Conservation (phyloP, 2,113 vertebrate genomes). For the Pontoporia blainvillei region DNA sequence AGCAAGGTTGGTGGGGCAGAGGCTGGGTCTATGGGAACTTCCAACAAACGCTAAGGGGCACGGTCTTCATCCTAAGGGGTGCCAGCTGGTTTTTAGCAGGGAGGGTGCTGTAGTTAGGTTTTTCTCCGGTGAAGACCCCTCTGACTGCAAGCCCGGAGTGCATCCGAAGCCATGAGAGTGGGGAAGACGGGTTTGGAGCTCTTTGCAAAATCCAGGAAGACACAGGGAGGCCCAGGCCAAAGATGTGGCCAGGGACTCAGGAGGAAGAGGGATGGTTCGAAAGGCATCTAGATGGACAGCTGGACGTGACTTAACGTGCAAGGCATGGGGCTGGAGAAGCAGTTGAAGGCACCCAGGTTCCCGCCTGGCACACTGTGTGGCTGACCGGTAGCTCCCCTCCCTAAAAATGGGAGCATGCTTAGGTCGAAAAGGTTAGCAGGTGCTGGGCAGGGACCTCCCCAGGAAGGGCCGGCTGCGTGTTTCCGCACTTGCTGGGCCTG, state of each 20-base stretch:
- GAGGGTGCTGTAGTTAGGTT: too few relatives aligned
- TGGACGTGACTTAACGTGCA: neutral
- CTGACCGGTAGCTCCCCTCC: neutral
- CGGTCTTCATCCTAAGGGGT: neutral
- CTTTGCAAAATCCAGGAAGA: neutral
- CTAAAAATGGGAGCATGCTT: neutral
- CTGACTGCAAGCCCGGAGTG: too few relatives aligned
- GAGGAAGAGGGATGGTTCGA: neutral
- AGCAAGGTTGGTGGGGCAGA: neutral
- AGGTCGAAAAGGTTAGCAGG: neutral
- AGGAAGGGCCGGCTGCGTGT: neutral
- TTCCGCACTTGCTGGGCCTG: neutral
- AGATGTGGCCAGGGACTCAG: neutral
- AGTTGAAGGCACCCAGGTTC: neutral
- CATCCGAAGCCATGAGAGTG: neutral
- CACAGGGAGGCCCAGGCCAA: neutral
- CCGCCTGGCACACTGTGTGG: rapidly evolving
- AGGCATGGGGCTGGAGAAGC: neutral
- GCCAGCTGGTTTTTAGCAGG: neutral
- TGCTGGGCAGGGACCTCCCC: neutral
- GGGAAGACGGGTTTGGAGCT: neutral
- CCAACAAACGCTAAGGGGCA: neutral
- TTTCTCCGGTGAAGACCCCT: neutral
- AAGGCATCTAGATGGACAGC: neutral
- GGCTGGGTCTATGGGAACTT: neutral